Percentiles rank a stretch among this genome's conserved stretches.
Evolutionary conservation across 2,888 invertebrate genomes (phyloP).

Genomic region (Catonia carolina): DNA sequence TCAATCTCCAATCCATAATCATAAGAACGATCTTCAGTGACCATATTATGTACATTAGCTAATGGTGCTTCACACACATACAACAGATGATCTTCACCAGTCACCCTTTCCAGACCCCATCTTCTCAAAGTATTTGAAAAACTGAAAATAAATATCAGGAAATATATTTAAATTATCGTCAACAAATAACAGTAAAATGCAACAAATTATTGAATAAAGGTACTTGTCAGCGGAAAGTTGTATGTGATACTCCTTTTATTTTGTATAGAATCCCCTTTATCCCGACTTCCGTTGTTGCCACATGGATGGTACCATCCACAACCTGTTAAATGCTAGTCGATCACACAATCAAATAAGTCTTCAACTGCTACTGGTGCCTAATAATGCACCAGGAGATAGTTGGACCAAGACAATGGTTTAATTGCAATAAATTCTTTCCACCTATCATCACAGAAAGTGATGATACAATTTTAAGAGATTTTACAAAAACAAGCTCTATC

Average conservation of each 20-base stretch:
- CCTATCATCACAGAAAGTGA: too few species aligned
- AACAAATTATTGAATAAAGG: not conserved
- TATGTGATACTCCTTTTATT: not conserved
- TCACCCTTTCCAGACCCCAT: constrained; percentile 79
- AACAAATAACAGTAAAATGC: not conserved
- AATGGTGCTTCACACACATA: constrained; percentile 86
- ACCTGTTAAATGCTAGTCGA: too few species aligned
- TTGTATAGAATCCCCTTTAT: not conserved
- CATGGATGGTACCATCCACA: too few species aligned
- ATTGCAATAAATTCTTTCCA: too few species aligned
- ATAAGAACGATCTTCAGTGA: constrained; percentile 68
- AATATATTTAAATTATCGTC: not conserved
- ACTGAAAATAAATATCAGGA: constrained; percentile 39
- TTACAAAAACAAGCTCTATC: too few species aligned
- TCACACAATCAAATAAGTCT: too few species aligned
- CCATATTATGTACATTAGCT: constrained; percentile 60
- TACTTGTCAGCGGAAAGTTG: not conserved
- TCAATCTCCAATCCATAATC: constrained; percentile 78
- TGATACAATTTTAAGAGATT: too few species aligned
- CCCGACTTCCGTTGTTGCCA: too few species aligned
- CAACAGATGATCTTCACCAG: constrained; percentile 65
- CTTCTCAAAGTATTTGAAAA: constrained; percentile 59
- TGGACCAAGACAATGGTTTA: too few species aligned
- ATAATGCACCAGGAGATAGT: too few species aligned
- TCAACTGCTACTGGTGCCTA: too few species aligned